phyloP scores from a whole-genome alignment of 2,888 invertebrate species.

The Hipparchia sbordonii region DNA sequence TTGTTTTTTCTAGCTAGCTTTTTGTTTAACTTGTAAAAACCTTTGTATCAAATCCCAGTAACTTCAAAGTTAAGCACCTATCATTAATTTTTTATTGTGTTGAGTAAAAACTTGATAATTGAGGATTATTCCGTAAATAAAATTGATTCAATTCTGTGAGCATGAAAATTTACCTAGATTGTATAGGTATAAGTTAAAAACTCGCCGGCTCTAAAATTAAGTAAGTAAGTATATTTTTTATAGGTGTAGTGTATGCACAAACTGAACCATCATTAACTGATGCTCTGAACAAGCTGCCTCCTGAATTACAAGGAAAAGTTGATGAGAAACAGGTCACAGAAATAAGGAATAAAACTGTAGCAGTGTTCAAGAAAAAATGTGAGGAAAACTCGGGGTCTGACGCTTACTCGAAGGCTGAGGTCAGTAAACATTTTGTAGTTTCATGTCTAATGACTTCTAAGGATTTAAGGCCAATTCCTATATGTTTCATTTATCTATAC shows the following conservation, averaged over 20 bases:
- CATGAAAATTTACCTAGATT: no score
- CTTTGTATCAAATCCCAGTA: no score
- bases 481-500: no score
- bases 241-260: conserved; percentile 46
- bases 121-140: no score
- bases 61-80: no score
- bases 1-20: not conserved
- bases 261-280: conserved; percentile 43
- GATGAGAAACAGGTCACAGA: conserved; percentile 54
- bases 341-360: conserved; percentile 69
- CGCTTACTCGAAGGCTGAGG: conserved; percentile 81
- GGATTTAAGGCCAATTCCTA: no score
- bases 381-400: conserved; percentile 83
- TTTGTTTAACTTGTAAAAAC: no score
- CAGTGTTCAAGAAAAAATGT: conserved; percentile 85
- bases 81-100: no score
- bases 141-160: no score
- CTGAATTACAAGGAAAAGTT: conserved; percentile 57
- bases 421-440: conserved; percentile 49
- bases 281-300: conserved; percentile 51
- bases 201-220: not conserved
- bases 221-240: not conserved
- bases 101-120: no score
- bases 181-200: not conserved
- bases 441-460: no score